Base-by-base conservation (phyloP, 1,140 invertebrate species). In the Neotoxoptera formosana region DNA sequence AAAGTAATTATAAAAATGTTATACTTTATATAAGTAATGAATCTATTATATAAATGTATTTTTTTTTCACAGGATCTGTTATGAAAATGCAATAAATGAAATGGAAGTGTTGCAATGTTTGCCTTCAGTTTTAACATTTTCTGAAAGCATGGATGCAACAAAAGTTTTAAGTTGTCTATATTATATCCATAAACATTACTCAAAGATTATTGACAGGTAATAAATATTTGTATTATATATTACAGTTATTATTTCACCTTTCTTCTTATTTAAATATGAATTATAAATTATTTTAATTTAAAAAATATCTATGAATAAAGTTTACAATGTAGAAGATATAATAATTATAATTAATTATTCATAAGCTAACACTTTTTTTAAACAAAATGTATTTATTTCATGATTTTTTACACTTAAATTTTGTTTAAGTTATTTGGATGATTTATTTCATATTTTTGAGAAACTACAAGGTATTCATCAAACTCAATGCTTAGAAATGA, bases 401-500 rank as follows among this genome's bases (percentile, higher is more conserved):
- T 47, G 23, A 25, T 87, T 48, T 30, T 48, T 87, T 14, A 1
- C 30, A 87, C 9, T 67, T 67, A n/a, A n/a, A 67, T n/a, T 67
- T 67, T 67, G 36, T 88, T 88, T 48, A 25, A 89, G 87, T 89
- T 89, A 89, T 36, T 36, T 89, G 87, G 51, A 89, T 89, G 47
- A 51, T 36, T 89, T 89, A 53, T 89, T 89, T 89, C 14, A 89
- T 34, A 89, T 89, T 53, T 89, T 89, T 89, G 51, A 89, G 9
- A 89, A 89, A 51, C 34, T 89, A 53, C 87, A 89, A 41, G 87
- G 87, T 51, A 34, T 34, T 89, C 87, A 89, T n/a, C 48, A n/a
- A 34, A 89, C 87, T 53, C 87, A 89, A 53, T 89, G 87, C 53
- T 89, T 89, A 56, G 87, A 89, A 89, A 89, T 89, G 87, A n/a